Conservation (phyloP, 2,797 vertebrate genomes). For the Spheniscus humboldti region DNA sequence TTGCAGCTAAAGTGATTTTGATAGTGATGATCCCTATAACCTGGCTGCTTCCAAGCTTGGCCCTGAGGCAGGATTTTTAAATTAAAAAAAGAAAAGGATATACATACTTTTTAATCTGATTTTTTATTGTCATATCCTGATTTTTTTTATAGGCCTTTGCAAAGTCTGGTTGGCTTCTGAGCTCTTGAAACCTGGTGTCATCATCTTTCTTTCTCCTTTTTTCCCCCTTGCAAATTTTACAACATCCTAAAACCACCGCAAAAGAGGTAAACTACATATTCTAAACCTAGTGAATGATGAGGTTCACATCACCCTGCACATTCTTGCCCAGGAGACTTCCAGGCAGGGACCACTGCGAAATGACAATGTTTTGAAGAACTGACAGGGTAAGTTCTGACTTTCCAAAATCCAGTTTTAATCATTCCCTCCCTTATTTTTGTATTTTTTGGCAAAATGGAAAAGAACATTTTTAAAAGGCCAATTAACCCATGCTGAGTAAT, state of each 20-base stretch:
- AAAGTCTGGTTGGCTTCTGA: conserved; percentile 61
- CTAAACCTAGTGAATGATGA: not conserved
- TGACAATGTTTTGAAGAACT: conserved; percentile 28
- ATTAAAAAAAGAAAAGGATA: conserved; percentile 68
- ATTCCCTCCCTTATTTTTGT: not conserved
- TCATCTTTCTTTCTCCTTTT: conserved; percentile 38
- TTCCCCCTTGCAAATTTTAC: conserved; percentile 45
- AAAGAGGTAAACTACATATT: conserved; percentile 20
- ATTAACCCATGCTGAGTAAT: conserved; percentile 1
- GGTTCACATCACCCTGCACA: not conserved
- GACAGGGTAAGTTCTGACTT: conserved; percentile 2
- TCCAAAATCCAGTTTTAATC: conserved; percentile 48
- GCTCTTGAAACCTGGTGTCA: conserved; percentile 51
- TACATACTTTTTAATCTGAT: conserved; percentile 70
- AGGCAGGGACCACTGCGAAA: conserved; percentile 29
- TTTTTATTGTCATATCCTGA: conserved; percentile 53
- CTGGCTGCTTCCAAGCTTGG: conserved; percentile 69
- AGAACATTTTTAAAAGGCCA: conserved; percentile 32
- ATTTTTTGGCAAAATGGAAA: conserved; percentile 1
- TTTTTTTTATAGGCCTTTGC: conserved; percentile 56
- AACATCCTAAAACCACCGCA: conserved; percentile 54
- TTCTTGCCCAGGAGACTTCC: not conserved
- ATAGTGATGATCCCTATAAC: conserved; percentile 70
- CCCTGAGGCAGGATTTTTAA: conserved; percentile 71
- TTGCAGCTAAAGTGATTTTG: conserved; percentile 70